Evolutionary conservation across 2,113 vertebrate genomes (phyloP), one percentile per base, ranked within the genome.

Genomic region (Urocolius indicus): DNA sequence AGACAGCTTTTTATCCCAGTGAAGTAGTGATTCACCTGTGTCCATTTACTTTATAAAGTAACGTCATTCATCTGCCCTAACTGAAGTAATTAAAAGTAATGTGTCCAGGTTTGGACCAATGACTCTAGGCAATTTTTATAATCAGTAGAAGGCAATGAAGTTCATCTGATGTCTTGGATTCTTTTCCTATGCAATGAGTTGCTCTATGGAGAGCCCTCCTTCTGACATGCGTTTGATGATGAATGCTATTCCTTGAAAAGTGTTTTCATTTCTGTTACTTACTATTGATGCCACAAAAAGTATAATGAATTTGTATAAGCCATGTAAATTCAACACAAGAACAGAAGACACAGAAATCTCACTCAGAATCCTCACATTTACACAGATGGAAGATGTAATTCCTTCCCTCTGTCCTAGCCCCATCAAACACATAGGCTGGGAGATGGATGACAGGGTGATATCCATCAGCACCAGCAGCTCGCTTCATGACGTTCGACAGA

Each of bases 401-500:
- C 34, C 52, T 93, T 89, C 29, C 34, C 36, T 65, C 83, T 87
- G 34, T 87, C 34, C 51, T 65, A 84, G 54, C 6, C 29, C 87
- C 30, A 43, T 49, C 80, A 81, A 74, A 62, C 46, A 84, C 19
- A 30, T 8, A 65, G 16, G 6, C 46, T 66, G 63, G 58, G 30
- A 65, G 29, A 21, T 0, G 10, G 45, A 29, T 95, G 54, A 52
- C 78, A 79, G 45, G 16, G 26, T 52, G 65, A 30, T 51, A 58
- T 38, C 30, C 24, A 58, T 36, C 74, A 78, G 51, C 65, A 61
- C 21, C 43, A 81, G n/a, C 32, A 79, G 4, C 38, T 36, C 13
- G 2, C 46, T 58, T 71, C 32, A 68, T 38, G n/a, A 57, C 1
- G 8, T 11, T 69, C 3, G 4, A 5, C 6, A 0, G 1, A 68